A percentile compares a stretch with the other conserved stretches of the same genome.
phyloP scores from a whole-genome alignment of 2,113 vertebrate species.

The Varanus salvator region DNA sequence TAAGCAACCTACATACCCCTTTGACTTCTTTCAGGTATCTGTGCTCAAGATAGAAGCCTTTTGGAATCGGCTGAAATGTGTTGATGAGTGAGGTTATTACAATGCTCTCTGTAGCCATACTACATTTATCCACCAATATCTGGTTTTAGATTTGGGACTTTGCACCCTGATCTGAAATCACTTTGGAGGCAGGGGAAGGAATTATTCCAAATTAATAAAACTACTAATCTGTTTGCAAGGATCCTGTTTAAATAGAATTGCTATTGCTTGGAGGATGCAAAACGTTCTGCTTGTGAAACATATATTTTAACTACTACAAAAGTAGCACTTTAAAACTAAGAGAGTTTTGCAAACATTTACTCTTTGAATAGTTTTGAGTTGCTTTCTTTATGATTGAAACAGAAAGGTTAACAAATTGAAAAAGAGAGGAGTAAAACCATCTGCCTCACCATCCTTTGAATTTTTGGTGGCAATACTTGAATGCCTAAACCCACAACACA shows the following conservation, averaged over 20 bases:
- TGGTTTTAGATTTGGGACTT: neutral
- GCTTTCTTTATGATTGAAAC: neutral
- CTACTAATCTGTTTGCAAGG: neutral
- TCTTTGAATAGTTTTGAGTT: slow-evolving; percentile 15
- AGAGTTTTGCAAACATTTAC: slow-evolving; percentile 32
- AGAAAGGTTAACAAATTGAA: neutral
- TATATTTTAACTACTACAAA: slow-evolving; percentile 15
- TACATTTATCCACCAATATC: neutral
- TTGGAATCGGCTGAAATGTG: neutral
- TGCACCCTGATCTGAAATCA: neutral
- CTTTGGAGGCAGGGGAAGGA: neutral
- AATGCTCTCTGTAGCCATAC: neutral
- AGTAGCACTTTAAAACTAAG: slow-evolving; percentile 20
- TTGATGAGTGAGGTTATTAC: neutral
- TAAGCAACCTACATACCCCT: neutral
- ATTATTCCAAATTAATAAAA: neutral
- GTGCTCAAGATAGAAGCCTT: neutral
- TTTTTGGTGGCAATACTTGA: neutral
- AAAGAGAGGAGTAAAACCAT: neutral
- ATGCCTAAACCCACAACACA: neutral
- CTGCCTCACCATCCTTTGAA: neutral
- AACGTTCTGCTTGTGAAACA: neutral
- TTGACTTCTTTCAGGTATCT: neutral
- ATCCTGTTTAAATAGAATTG: neutral
- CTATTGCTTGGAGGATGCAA: slow-evolving; percentile 16